phyloP scores from a whole-genome alignment of 1,140 invertebrate genomes.

The Drosophila orosa region DNA sequence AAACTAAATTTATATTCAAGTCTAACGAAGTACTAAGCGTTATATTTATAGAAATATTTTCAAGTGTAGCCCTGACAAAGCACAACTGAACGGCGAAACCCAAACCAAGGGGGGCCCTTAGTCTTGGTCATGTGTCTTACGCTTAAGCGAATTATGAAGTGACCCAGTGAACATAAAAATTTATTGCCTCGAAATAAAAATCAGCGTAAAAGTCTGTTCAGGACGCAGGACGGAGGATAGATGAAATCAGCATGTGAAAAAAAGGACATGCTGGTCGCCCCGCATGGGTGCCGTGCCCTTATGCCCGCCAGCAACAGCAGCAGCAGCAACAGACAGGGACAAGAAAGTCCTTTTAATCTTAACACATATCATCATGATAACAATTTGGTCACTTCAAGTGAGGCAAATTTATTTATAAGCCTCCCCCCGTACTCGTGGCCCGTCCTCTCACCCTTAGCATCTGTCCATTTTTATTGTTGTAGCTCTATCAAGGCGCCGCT shows the following conservation, averaged over 20 bases:
- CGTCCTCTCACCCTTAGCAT: not conserved
- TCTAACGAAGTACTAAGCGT: not conserved
- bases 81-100: slow-evolving; percentile 4
- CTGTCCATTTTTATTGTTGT: slow-evolving; percentile 47
- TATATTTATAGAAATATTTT: slow-evolving; percentile 5
- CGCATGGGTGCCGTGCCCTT: slow-evolving; percentile 19
- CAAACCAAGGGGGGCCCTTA: slow-evolving; percentile 16
- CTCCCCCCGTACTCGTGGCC: slow-evolving; percentile 16
- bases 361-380: slow-evolving; percentile 84
- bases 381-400: slow-evolving; percentile 84
- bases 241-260: slow-evolving; percentile 83
- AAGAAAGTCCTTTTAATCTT: slow-evolving; percentile 84
- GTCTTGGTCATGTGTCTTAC: slow-evolving; percentile 61
- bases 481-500: slow-evolving; percentile 44
- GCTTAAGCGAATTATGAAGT: slow-evolving; percentile 83
- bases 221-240: slow-evolving; percentile 27
- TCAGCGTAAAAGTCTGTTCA: slow-evolving; percentile 75
- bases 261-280: slow-evolving; percentile 58
- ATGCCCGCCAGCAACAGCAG: slow-evolving; percentile 39
- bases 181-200: slow-evolving; percentile 83
- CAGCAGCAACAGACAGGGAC: slow-evolving; percentile 51
- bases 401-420: slow-evolving; percentile 84
- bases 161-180: slow-evolving; percentile 82
- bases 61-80: slow-evolving; percentile 26
- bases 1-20: not conserved